A percentile compares a stretch with the other conserved stretches of the same genome.
phyloP scores from a whole-genome alignment of 2,888 invertebrate species.

The Sinopyrophorus schimmeli region DNA sequence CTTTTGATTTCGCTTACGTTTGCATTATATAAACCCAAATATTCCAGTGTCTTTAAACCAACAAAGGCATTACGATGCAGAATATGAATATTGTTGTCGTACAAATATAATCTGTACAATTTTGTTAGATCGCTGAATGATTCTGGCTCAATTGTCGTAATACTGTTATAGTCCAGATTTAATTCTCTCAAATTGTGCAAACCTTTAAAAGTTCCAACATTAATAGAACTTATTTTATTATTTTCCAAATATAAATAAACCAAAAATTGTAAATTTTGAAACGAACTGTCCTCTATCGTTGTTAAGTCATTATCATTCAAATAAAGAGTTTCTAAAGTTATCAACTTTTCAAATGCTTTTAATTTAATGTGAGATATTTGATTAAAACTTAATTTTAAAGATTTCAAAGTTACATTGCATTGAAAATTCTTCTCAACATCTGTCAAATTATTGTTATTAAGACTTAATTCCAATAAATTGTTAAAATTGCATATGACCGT shows the following conservation, averaged over 20 bases:
- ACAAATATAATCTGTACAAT: neutral
- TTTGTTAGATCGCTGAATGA: conserved; percentile 1
- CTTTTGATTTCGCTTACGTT: neutral
- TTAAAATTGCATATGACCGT: conserved; percentile 12
- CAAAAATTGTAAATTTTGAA: conserved; percentile 48
- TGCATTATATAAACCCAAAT: neutral
- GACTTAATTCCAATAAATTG: neutral
- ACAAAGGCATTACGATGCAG: neutral
- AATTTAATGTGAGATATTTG: neutral
- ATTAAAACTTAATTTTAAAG: neutral
- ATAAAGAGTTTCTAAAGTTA: conserved; percentile 49
- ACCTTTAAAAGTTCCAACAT: conserved; percentile 49
- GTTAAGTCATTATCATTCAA: conserved; percentile 50
- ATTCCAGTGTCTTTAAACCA: neutral
- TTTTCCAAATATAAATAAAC: conserved; percentile 51
- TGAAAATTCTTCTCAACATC: conserved; percentile 38
- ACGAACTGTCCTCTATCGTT: conserved; percentile 49
- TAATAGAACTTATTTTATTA: conserved; percentile 51
- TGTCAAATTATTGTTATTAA: conserved; percentile 49
- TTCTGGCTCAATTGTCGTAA: neutral
- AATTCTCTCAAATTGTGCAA: conserved; percentile 47
- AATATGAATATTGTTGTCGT: neutral
- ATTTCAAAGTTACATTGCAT: conserved; percentile 1
- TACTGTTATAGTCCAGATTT: conserved; percentile 50
- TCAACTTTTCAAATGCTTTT: neutral